Evolutionary conservation across 2,888 invertebrate genomes (phyloP).

Genomic region (Heliconius ethilla): DNA sequence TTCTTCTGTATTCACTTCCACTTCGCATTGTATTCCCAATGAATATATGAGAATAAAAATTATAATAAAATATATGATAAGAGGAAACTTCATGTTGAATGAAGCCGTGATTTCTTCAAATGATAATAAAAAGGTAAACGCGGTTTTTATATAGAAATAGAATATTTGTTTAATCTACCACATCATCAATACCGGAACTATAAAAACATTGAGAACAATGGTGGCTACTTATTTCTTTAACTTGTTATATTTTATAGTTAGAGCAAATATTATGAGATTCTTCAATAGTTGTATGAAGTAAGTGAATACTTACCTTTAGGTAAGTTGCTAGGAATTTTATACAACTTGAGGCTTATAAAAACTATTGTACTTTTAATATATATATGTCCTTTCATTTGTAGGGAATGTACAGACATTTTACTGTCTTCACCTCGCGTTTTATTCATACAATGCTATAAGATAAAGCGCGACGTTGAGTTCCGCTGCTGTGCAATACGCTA

Average conservation of each 20-base stretch:
- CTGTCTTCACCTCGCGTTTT: too few relatives aligned
- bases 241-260: constrained; percentile 23
- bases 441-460: not conserved
- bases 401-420: too few relatives aligned
- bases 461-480: not conserved
- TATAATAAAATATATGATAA: not conserved
- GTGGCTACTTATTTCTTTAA: constrained; percentile 22
- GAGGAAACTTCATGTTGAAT: not conserved
- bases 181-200: constrained; percentile 22
- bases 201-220: constrained; percentile 38
- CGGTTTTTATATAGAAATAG: constrained; percentile 24
- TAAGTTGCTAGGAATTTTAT: not conserved
- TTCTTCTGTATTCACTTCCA: not conserved
- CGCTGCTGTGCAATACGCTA: not conserved
- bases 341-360: not conserved
- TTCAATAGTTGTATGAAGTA: constrained; percentile 7
- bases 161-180: constrained; percentile 13
- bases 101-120: not conserved
- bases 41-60: not conserved
- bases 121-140: constrained; percentile 1
- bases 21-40: constrained; percentile 1
- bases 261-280: constrained; percentile 31
- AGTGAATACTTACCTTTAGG: not conserved
- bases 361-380: not conserved
- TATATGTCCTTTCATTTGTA: not conserved